A percentile compares a stretch with the other conserved stretches of the same genome.
Evolutionary conservation across 92 coral and sea anemone species (phyloP).

Genomic region (Metridium senile): DNA sequence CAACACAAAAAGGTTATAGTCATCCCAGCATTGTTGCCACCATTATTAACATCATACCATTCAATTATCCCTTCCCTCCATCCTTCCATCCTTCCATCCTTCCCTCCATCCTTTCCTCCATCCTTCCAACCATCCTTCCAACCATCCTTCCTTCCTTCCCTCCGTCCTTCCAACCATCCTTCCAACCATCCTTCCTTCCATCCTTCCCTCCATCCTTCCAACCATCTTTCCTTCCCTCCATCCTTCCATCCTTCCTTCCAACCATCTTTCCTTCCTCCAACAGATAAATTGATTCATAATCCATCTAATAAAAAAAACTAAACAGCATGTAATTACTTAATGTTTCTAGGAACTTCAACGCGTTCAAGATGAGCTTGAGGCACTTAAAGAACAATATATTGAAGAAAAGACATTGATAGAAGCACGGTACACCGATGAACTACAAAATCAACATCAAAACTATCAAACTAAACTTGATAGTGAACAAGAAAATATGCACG

Average conservation of each 20-base stretch:
- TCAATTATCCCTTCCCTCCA: no score
- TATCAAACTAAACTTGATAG: slow-evolving; percentile 68
- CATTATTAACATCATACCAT: no score
- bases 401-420: slow-evolving; percentile 55
- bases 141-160: background rate
- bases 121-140: background rate
- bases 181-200: no score
- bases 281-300: no score
- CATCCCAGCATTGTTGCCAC: no score
- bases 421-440: slow-evolving; percentile 60
- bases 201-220: background rate
- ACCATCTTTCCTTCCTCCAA: background rate
- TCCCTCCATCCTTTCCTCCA: no score
- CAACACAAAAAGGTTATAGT: slow-evolving; percentile 62
- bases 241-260: background rate
- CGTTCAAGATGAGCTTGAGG: slow-evolving; percentile 56
- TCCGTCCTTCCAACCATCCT: no score
- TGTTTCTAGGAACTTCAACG: slow-evolving; percentile 65
- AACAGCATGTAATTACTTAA: background rate
- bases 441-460: slow-evolving; percentile 63
- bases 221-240: background rate
- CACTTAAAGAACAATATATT: slow-evolving; percentile 52
- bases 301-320: background rate
- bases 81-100: no score
- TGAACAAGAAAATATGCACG: slow-evolving; percentile 51